phyloP scores from a whole-genome alignment of 1,140 invertebrate species.

The Archivesica marissinica region DNA sequence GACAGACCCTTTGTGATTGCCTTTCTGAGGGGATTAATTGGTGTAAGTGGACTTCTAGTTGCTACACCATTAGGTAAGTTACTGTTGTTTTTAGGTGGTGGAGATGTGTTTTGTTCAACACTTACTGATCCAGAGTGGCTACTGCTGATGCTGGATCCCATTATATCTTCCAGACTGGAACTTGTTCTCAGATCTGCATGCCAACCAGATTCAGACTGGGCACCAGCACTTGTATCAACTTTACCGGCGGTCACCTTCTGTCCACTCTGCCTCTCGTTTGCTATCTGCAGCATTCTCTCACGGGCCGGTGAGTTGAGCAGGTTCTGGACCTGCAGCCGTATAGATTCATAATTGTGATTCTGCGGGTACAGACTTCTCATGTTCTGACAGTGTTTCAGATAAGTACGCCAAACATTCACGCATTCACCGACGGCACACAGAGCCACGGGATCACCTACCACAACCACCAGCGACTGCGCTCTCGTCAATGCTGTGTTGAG shows the following conservation, averaged over 20 bases:
- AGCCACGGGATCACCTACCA: constrained; percentile 94
- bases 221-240: background rate
- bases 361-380: constrained; percentile 77
- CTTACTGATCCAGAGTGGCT: background rate
- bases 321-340: constrained; percentile 73
- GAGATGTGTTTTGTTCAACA: background rate
- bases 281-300: constrained; percentile 56
- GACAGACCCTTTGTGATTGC: background rate
- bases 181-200: background rate
- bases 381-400: constrained; percentile 79
- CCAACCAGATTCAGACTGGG: background rate
- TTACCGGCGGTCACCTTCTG: constrained; percentile 1
- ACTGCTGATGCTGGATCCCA: background rate
- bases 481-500: constrained; percentile 94
- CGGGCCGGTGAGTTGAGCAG: constrained; percentile 67
- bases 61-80: background rate
- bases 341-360: constrained; percentile 71
- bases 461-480: constrained; percentile 92
- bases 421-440: constrained; percentile 80
- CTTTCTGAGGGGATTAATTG: constrained; percentile 23
- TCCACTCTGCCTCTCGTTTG: constrained; percentile 46
- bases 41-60: constrained; percentile 26
- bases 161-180: background rate
- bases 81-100: background rate
- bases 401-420: constrained; percentile 76